A percentile compares a stretch with the other conserved stretches of the same genome.
Evolutionary conservation across 2,888 invertebrate genomes (phyloP).

Genomic region (Antitype chi): DNA sequence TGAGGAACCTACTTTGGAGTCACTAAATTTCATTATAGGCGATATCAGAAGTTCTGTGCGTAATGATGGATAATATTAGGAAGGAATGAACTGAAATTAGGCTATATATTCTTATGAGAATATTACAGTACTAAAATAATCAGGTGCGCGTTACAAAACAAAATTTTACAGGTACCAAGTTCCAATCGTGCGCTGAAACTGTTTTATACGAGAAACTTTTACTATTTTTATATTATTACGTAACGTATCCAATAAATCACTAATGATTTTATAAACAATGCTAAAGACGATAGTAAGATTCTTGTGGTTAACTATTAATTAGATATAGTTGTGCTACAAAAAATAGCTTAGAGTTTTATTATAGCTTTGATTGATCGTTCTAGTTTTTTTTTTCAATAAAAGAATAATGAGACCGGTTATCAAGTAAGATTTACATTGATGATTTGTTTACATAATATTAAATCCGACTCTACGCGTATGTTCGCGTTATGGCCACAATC

Average conservation of each 20-base stretch:
- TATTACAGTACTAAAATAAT: neutral
- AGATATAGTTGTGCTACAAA: neutral
- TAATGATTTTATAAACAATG: conserved; percentile 10
- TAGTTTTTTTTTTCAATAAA: neutral
- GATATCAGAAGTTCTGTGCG: neutral
- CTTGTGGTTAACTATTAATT: neutral
- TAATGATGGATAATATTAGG: neutral
- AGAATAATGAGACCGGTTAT: neutral
- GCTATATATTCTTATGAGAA: neutral
- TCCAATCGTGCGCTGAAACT: neutral
- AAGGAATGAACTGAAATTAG: neutral
- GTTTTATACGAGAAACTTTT: neutral
- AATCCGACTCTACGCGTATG: neutral
- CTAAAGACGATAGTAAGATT: neutral
- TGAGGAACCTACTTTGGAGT: neutral
- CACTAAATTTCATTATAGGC: neutral
- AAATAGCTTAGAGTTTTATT: neutral
- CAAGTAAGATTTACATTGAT: conserved; percentile 15
- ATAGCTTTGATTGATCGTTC: conserved; percentile 5
- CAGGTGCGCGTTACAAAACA: neutral
- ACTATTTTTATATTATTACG: conserved; percentile 3
- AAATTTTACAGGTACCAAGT: neutral
- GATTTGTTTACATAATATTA: conserved; percentile 21
- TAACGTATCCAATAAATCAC: conserved; percentile 9
- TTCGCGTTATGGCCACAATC: conserved; percentile 43